A percentile compares a stretch with the other conserved stretches of the same genome.
Evolutionary conservation across 1,140 invertebrate species (phyloP).

Genomic region (Dendroctonus valens): DNA sequence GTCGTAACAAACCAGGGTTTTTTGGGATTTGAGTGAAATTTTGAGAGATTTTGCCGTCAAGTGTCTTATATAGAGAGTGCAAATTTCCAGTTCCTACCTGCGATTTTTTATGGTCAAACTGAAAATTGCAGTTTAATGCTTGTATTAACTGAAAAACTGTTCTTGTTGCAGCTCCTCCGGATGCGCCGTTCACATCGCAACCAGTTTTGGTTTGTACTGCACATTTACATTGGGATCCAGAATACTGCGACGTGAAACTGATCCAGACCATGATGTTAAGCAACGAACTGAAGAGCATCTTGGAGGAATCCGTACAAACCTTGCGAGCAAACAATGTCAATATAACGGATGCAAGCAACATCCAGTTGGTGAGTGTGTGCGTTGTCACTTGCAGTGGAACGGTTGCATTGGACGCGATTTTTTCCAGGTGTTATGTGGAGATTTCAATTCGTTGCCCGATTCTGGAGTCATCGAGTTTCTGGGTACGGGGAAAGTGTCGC

Average conservation of each 20-base stretch:
- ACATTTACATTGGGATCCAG: constrained; percentile 99
- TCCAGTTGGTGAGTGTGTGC: constrained; percentile 71
- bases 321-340: constrained; percentile 50
- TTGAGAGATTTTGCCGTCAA: no score
- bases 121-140: no score
- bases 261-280: constrained; percentile 99
- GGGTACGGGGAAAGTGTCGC: constrained; percentile 80
- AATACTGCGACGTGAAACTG: constrained; percentile 99
- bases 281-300: constrained; percentile 82
- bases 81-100: no score
- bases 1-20: no score
- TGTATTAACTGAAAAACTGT: no score
- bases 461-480: constrained; percentile 98
- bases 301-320: constrained; percentile 73
- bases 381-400: neutral
- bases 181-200: constrained; percentile 74
- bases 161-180: constrained; percentile 57
- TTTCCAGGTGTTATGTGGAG: constrained; percentile 85
- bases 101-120: no score
- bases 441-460: constrained; percentile 98
- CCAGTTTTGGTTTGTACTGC: constrained; percentile 94
- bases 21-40: neutral
- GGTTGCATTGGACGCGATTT: neutral
- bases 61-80: no score
- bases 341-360: constrained; percentile 69